Conservation (phyloP, 2,888 invertebrate genomes). For the Clepsis dumicolana region DNA sequence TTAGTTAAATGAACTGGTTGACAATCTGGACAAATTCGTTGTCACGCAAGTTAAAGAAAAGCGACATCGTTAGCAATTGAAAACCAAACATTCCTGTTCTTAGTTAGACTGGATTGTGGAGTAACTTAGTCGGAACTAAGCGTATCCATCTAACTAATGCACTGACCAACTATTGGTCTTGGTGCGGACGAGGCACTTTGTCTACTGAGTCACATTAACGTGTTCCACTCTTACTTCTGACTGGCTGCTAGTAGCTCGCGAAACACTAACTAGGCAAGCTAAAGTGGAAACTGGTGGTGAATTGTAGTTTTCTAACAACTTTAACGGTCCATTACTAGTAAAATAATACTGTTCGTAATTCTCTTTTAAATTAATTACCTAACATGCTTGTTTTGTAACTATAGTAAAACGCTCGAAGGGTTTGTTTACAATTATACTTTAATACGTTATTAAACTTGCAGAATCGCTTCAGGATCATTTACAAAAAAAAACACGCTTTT, state of each 20-base stretch:
- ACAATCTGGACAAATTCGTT: background rate
- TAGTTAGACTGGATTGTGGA: constrained; percentile 79
- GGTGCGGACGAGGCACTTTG: constrained; percentile 81
- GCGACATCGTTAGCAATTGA: constrained; percentile 65
- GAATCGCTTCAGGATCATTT: no score
- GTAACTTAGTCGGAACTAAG: constrained; percentile 76
- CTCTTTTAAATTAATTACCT: no score
- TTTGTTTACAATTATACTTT: no score
- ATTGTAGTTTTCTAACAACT: constrained; percentile 14
- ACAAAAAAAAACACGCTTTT: no score
- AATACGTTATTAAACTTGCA: no score
- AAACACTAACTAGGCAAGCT: constrained; percentile 24
- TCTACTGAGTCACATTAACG: constrained; percentile 47
- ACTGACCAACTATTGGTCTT: constrained; percentile 82
- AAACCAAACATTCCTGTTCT: constrained; percentile 74
- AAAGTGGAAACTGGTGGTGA: constrained; percentile 12
- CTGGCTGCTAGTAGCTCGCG: constrained; percentile 22
- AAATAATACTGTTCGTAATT: background rate
- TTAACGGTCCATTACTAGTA: background rate
- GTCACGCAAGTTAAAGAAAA: constrained; percentile 43
- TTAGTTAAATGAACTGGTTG: background rate
- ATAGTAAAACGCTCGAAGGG: no score
- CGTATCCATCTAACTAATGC: constrained; percentile 84
- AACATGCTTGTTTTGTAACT: no score
- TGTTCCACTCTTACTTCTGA: constrained; percentile 22